Evolutionary conservation across 2,113 vertebrate genomes (phyloP), one percentile per base, ranked within the genome.

Genomic region (Capreolus pygargus): DNA sequence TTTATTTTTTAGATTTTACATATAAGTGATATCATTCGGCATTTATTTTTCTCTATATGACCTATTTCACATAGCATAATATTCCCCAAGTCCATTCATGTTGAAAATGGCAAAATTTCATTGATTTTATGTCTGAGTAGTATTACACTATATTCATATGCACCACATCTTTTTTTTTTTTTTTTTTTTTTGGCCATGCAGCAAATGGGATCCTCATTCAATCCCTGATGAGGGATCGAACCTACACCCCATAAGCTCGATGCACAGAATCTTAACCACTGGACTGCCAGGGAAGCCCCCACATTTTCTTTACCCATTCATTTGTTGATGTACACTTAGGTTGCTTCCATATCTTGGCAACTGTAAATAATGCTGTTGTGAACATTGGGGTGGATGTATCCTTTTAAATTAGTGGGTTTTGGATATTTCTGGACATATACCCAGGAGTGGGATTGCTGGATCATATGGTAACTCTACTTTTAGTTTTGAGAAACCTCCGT

Each of bases 211-310:
- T 74, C 36, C 36, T 23, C 19, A 39, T 74, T 74, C 9, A 2
- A 21, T 36, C 21, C 21, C 36, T 0, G 1, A 39, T 6, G 36
- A 74, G 36, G 21, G 5, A 74, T 39, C 2, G 0, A 7, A 74
- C 1, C 21, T 74, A 39, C 21, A 25, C 67, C 67, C 21, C 21
- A 13, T 74, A 39, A 39, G 11, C 25, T 74, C 19, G 12, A 74
- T 13, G 36, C 36, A 39, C 36, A 74, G 36, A 39, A 74, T 25
- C 21, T 13, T 74, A 74, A 74, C 36, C 11, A 25, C 10, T 25
- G 67, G 10, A 25, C 67, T 74, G 21, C 67, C 21, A 74, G 67
- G 21, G n/a, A 74, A 15, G 5, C 21, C 21, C 10, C 30, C 78
- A 21, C 9, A 33, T 81, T 28, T 79, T 50, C 78, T 81, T 81